Percentiles rank a stretch among this genome's conserved stretches.
Evolutionary conservation across 1,140 invertebrate species (phyloP).

Genomic region (Drosophila equinoxialis): DNA sequence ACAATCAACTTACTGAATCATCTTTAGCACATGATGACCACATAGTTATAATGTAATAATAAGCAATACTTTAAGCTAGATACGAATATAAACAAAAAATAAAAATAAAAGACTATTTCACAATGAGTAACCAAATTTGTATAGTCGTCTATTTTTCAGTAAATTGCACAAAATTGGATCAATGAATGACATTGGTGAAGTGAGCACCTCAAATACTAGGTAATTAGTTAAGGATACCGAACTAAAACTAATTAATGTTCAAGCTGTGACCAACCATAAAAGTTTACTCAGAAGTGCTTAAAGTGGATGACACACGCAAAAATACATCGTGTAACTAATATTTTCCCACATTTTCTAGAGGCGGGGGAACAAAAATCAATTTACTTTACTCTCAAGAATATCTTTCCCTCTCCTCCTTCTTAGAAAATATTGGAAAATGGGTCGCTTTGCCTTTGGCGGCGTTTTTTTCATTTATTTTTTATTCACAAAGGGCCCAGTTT

Average conservation of each 20-base stretch:
- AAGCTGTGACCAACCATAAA: no score
- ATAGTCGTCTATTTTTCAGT: no score
- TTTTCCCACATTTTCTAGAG: neutral
- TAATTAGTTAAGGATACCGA: no score
- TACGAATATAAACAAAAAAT: neutral
- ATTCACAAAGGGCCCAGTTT: conserved; percentile 1
- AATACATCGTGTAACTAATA: neutral
- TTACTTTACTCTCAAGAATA: neutral
- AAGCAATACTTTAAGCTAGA: conserved; percentile 7
- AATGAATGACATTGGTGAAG: no score
- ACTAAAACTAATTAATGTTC: no score
- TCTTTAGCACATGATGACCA: conserved; percentile 2
- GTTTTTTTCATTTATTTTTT: neutral
- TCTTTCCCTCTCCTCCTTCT: neutral
- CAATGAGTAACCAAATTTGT: conserved; percentile 5
- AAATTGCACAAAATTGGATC: neutral
- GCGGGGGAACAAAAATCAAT: neutral
- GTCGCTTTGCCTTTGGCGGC: conserved; percentile 5
- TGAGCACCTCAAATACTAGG: no score
- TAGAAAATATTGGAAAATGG: neutral
- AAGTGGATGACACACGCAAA: no score
- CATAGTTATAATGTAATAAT: neutral
- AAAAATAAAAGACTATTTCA: conserved; percentile 37
- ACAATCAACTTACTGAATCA: conserved; percentile 6
- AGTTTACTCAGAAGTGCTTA: no score